phyloP scores from a whole-genome alignment of 2,888 invertebrate species.

The Dorcus parallelipipedus region DNA sequence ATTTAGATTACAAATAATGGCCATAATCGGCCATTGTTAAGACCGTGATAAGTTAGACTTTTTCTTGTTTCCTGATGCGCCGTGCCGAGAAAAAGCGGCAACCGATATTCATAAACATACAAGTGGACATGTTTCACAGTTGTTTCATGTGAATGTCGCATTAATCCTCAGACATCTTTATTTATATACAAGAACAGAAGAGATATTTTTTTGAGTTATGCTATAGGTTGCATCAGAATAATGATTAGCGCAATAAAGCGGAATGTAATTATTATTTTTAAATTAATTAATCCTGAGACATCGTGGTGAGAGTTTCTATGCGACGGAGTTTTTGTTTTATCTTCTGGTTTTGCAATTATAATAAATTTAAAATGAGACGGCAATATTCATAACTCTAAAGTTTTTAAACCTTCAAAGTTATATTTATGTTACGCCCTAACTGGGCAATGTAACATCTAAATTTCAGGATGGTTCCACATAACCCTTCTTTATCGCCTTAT shows the following conservation, averaged over 20 bases:
- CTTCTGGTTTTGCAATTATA: too few relatives aligned
- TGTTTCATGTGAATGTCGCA: conserved; percentile 21
- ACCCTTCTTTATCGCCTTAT: conserved; percentile 47
- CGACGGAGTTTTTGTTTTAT: too few relatives aligned
- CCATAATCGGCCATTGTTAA: conserved; percentile 32
- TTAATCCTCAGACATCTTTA: conserved; percentile 21
- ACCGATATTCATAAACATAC: background rate
- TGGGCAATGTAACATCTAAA: conserved; percentile 43
- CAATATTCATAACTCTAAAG: conserved; percentile 40
- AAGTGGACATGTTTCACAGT: conserved; percentile 11
- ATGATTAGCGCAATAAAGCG: background rate
- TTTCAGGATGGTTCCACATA: conserved; percentile 44
- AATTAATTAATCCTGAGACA: too few relatives aligned
- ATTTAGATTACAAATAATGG: conserved; percentile 47
- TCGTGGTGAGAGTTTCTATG: too few relatives aligned
- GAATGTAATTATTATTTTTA: too few relatives aligned
- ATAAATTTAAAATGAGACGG: conserved; percentile 5
- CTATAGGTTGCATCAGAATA: background rate
- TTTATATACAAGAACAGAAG: conserved; percentile 7
- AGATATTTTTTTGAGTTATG: background rate
- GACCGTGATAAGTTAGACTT: conserved; percentile 13
- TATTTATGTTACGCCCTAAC: conserved; percentile 37
- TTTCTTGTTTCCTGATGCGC: conserved; percentile 3
- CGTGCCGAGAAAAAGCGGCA: background rate
- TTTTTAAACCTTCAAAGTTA: conserved; percentile 42